phyloP scores from a whole-genome alignment of 2,888 invertebrate genomes.

The Subacronicta megacephala region DNA sequence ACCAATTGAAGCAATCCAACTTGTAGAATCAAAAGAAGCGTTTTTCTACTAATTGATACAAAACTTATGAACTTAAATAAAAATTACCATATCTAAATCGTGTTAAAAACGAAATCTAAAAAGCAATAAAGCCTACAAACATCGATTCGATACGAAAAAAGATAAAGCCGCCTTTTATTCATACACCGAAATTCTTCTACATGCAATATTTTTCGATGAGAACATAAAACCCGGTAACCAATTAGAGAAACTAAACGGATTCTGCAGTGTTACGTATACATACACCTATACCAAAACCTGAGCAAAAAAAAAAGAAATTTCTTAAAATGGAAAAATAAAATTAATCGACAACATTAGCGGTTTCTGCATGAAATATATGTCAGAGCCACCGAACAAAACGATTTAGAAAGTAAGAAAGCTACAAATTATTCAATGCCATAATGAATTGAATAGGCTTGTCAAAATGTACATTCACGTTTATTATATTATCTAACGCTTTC shows the following conservation, averaged over 20 bases:
- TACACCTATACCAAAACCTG: constrained; percentile 1
- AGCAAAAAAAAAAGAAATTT: constrained; percentile 9
- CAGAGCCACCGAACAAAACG: constrained; percentile 19
- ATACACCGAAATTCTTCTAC: too few relatives aligned
- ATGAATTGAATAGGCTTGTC: constrained; percentile 23
- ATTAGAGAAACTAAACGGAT: constrained; percentile 1
- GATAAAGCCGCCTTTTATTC: too few relatives aligned
- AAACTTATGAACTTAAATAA: too few relatives aligned
- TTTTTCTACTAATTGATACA: too few relatives aligned
- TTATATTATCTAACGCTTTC: constrained; percentile 35
- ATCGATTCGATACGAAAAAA: too few relatives aligned
- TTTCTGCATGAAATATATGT: constrained; percentile 34
- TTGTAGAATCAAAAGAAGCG: too few relatives aligned
- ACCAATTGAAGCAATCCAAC: too few relatives aligned
- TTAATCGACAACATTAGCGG: constrained; percentile 35
- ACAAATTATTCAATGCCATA: constrained; percentile 21
- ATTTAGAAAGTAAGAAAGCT: constrained; percentile 48
- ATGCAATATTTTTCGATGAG: constrained; percentile 9
- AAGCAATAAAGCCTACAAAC: too few relatives aligned
- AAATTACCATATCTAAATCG: too few relatives aligned
- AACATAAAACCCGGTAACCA: constrained; percentile 6
- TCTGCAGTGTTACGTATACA: background rate
- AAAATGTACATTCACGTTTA: constrained; percentile 16
- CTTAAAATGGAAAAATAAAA: constrained; percentile 22
- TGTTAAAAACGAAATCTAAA: too few relatives aligned